Conservation (phyloP, 1,140 invertebrate genomes). For the Aethina tumida region DNA sequence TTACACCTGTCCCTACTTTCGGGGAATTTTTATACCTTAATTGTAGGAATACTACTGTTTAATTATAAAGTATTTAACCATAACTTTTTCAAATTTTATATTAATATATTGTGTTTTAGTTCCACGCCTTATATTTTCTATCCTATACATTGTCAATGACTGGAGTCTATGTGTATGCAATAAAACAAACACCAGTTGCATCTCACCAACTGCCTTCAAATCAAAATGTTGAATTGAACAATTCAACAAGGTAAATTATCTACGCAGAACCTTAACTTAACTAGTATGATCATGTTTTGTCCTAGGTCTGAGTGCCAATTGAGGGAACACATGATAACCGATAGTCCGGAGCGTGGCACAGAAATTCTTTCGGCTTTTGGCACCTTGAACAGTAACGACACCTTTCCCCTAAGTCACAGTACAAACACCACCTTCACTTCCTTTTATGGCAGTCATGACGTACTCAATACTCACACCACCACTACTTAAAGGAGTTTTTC, state of each 20-base stretch:
- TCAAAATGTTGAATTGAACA: slow-evolving; percentile 14
- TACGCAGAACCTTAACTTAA: not conserved
- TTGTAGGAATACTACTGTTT: slow-evolving; percentile 71
- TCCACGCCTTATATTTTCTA: slow-evolving; percentile 70
- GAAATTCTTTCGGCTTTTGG: slow-evolving; percentile 31
- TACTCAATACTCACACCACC: slow-evolving; percentile 26
- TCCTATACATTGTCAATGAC: slow-evolving; percentile 66
- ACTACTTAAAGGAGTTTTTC: slow-evolving; percentile 14
- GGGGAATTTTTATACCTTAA: slow-evolving; percentile 76
- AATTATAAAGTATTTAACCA: slow-evolving; percentile 61
- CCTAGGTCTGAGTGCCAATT: slow-evolving; percentile 30
- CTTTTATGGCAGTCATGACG: slow-evolving; percentile 47
- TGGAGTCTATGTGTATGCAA: slow-evolving; percentile 63
- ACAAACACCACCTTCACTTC: slow-evolving; percentile 60
- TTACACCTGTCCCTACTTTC: slow-evolving; percentile 75
- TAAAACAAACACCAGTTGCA: slow-evolving; percentile 47
- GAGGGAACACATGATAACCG: slow-evolving; percentile 29
- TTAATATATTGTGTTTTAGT: slow-evolving; percentile 45
- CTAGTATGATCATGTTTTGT: slow-evolving; percentile 2
- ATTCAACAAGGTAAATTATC: slow-evolving; percentile 14
- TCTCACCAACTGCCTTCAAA: slow-evolving; percentile 24
- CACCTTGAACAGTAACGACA: slow-evolving; percentile 32
- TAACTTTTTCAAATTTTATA: not conserved
- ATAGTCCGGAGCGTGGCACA: slow-evolving; percentile 27
- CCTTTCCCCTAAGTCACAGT: slow-evolving; percentile 40